phyloP scores from a whole-genome alignment of 2,113 vertebrate genomes.

The Muntiacus reevesi region DNA sequence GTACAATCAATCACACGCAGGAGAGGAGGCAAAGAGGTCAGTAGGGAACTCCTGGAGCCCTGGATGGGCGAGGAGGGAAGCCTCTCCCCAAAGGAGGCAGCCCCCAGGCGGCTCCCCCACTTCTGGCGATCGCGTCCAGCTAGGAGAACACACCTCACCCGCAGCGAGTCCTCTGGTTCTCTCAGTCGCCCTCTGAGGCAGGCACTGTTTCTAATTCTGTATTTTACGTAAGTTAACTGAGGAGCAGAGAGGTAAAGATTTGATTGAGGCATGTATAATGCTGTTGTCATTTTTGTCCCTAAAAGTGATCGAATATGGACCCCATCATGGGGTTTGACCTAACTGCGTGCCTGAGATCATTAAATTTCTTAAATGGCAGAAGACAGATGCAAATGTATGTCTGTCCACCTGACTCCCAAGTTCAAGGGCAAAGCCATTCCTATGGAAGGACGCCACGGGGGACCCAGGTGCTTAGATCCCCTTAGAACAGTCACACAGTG shows the following conservation, averaged over 20 bases:
- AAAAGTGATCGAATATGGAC: neutral
- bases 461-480: neutral
- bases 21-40: neutral
- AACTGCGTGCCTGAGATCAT: neutral
- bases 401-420: neutral
- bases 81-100: too few relatives aligned
- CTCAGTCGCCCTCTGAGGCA: neutral
- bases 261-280: neutral
- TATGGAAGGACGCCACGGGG: neutral
- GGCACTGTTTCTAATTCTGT: neutral
- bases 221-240: neutral
- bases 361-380: neutral
- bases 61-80: neutral
- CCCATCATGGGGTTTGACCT: neutral
- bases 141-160: neutral
- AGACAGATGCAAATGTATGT: neutral
- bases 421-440: conserved; percentile 33
- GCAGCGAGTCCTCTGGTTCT: neutral
- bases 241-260: neutral
- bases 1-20: neutral
- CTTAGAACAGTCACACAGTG: conserved; percentile 20
- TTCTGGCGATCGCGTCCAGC: neutral
- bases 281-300: neutral
- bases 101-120: accelerated
- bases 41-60: neutral